These are phyloP conservation scores for Diorhabda carinulata DNA, from an alignment of 1,140 invertebrate species.

Conservation along the genomic window DNA sequence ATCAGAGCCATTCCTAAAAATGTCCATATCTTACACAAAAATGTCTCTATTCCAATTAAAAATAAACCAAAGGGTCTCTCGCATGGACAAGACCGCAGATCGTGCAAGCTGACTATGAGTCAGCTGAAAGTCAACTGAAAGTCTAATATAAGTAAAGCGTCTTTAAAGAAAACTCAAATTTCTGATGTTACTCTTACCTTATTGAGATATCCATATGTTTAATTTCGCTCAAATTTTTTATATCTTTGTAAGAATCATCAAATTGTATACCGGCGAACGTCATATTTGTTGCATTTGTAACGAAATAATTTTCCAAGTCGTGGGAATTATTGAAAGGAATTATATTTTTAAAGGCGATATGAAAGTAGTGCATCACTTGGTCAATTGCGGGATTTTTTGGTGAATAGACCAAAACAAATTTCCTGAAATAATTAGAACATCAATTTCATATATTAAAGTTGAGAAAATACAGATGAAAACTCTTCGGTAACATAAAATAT, in stretches of 20 bases:
- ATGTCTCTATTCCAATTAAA: too few species aligned
- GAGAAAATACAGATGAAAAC: too few species aligned
- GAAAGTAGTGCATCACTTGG: constrained; percentile 21
- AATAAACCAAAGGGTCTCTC: too few species aligned
- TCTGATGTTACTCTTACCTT: constrained; percentile 6
- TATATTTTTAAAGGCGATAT: constrained; percentile 10
- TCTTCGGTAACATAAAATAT: too few species aligned
- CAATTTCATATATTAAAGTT: too few species aligned
- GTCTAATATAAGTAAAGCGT: too few species aligned
- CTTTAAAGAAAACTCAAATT: too few species aligned
- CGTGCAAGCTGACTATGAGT: too few species aligned
- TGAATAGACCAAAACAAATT: constrained; percentile 1
- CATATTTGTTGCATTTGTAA: constrained; percentile 15
- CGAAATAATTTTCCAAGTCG: constrained; percentile 43
- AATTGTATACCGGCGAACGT: constrained; percentile 54
- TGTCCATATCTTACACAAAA: too few species aligned
- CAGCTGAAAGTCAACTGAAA: too few species aligned
- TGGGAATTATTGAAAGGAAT: constrained; percentile 40
- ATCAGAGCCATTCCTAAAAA: too few species aligned
- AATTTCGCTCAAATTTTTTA: constrained; percentile 6
- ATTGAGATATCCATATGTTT: constrained; percentile 7
- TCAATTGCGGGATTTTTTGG: background rate
- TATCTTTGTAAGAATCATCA: constrained; percentile 43
- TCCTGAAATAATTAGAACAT: background rate
- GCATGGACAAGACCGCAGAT: too few species aligned